Conservation (phyloP, 1,140 invertebrate genomes). For the Drosophila santomea region DNA sequence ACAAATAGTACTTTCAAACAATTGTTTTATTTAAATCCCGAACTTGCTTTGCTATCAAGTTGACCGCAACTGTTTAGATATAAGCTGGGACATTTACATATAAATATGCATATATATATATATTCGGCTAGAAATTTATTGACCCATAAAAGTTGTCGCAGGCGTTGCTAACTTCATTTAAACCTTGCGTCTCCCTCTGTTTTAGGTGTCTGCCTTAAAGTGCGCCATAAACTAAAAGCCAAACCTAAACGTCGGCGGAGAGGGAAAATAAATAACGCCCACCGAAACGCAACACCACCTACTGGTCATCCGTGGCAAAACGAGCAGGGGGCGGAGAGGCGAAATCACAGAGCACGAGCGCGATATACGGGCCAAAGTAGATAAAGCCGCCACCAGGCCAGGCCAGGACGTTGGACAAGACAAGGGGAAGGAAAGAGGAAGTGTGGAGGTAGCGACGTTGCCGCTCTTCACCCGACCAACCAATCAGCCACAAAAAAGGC, state of each 20-base stretch:
- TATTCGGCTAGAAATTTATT: conserved; percentile 74
- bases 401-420: too few relatives aligned
- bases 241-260: conserved; percentile 48
- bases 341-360: conserved; percentile 64
- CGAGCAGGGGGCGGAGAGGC: conserved; percentile 33
- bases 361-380: conserved; percentile 18
- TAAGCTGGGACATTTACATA: not conserved
- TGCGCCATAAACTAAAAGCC: conserved; percentile 74
- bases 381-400: conserved; percentile 13
- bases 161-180: conserved; percentile 82
- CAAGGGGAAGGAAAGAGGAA: conserved; percentile 3
- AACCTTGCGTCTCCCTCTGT: conserved; percentile 51
- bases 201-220: conserved; percentile 81
- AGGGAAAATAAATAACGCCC: conserved; percentile 60
- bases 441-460: conserved; percentile 43
- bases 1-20: not conserved
- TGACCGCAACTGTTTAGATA: not conserved
- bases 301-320: conserved; percentile 21
- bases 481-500: conserved; percentile 42
- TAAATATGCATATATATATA: conserved; percentile 29
- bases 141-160: conserved; percentile 77
- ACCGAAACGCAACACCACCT: conserved; percentile 42
- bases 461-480: conserved; percentile 58
- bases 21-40: not conserved
- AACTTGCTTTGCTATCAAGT: not conserved